Base-by-base conservation (phyloP, 2,888 invertebrate genomes). In the Hypsopygia costalis region DNA sequence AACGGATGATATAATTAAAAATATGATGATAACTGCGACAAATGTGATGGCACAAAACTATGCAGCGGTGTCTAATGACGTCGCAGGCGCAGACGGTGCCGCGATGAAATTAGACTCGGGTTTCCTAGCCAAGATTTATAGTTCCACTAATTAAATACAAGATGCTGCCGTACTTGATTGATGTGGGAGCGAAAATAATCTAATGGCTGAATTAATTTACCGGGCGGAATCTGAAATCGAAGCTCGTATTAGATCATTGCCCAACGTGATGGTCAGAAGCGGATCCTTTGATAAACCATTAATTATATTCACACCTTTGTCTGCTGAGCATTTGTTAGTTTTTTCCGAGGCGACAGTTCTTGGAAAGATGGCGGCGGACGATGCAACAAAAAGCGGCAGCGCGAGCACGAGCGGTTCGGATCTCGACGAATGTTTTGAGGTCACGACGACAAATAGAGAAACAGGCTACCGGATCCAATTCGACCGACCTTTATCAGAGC, bases 221-320 rank as follows among this genome's bases (percentile, higher is more conserved):
- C 16, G 16, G 16, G 16, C 2, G 16, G 16, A 46, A 47, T 49
- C 44, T 45, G 44, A 50, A 51, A 53, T 38, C 44, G 32, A 43
- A 46, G 48, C 51, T 53, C 46, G 21, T 38, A 41, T 58, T 57
- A 69, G 65, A 53, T 58, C 57, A 64, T 63, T 66, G 58, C 63
- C 62, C 68, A 73, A 69, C 33, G 69, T 56, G 47, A 59, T 55
- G 55, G 52, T 54, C 53, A 49, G 46, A 64, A 72, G 72, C 77
- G 78, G 78, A 46, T 53, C 69, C 69, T 82, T 85, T 85, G 82
- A 83, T 78, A 69, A 57, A 68, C 73, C 78, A 85, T 87, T 80
- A 81, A 85, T 87, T 86, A 83, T 72, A 81, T 86, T 87, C 82
- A 87, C 87, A 86, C 87, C 86, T 86, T 67, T 54, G 72, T 59